phyloP scores from a whole-genome alignment of 2,113 vertebrate genomes.

The Mustela lutreola region DNA sequence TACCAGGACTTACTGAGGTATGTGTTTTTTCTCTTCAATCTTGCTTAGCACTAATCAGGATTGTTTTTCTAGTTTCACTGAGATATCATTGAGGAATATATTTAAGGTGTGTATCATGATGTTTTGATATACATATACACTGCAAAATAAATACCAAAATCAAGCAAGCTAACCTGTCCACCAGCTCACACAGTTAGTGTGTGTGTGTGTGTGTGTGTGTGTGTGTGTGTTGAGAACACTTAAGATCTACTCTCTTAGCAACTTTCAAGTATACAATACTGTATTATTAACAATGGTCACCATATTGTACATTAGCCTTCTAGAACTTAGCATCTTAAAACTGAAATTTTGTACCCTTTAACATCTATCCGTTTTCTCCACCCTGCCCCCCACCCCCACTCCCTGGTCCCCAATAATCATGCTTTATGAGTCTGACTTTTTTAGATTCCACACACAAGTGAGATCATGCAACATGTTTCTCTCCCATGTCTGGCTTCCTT shows the following conservation, averaged over 20 bases:
- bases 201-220: not conserved
- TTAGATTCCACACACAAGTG: not conserved
- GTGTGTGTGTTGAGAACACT: not conserved
- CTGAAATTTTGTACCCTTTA: not conserved
- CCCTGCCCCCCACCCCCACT: not conserved
- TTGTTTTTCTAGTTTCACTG: not conserved
- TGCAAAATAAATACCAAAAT: not conserved
- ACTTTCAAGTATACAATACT: not conserved
- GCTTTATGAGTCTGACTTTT: not conserved
- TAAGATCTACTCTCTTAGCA: not conserved
- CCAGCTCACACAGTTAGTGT: not conserved
- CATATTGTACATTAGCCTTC: not conserved
- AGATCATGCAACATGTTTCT: not conserved
- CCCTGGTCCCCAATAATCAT: not conserved
- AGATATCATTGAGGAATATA: not conserved
- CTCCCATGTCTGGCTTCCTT: not conserved
- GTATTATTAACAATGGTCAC: not conserved
- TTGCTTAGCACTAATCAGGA: not conserved
- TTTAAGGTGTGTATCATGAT: not conserved
- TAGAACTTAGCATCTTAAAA: not conserved
- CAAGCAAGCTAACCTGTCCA: not conserved
- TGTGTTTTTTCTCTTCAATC: not conserved
- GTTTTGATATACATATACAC: not conserved
- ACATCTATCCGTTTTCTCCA: not conserved
- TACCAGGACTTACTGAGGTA: not conserved